These are phyloP conservation scores for Euproctis similis DNA, from an alignment of 2,888 invertebrate species.

Conservation along the genomic window DNA sequence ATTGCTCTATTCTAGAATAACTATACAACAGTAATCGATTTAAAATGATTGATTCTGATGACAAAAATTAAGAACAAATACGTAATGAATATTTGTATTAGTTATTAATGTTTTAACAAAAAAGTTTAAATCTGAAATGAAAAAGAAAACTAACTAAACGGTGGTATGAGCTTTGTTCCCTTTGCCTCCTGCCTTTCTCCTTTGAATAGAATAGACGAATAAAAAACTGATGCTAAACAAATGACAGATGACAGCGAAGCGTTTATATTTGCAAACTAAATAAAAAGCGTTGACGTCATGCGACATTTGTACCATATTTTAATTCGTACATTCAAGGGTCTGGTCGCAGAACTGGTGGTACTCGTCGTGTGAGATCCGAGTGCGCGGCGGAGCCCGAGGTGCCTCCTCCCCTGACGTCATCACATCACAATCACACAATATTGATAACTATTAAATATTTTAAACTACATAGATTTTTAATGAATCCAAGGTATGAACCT, in stretches of 20 bases:
- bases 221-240: not conserved
- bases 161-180: too few relatives aligned
- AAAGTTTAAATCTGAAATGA: too few relatives aligned
- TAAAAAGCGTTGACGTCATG: constrained; percentile 51
- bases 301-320: constrained; percentile 37
- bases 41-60: too few relatives aligned
- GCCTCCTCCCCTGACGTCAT: constrained; percentile 41
- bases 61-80: too few relatives aligned
- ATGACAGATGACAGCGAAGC: constrained; percentile 21
- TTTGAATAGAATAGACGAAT: not conserved
- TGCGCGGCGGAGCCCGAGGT: constrained; percentile 66
- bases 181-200: too few relatives aligned
- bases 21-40: too few relatives aligned
- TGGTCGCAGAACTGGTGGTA: constrained; percentile 87
- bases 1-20: too few relatives aligned
- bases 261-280: constrained; percentile 22
- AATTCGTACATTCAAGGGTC: constrained; percentile 84
- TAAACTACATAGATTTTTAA: too few relatives aligned
- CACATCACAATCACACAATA: constrained; percentile 22
- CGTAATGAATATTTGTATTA: too few relatives aligned
- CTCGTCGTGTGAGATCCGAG: constrained; percentile 82
- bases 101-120: too few relatives aligned
- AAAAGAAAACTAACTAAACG: too few relatives aligned
- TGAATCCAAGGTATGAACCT: constrained; percentile 31
- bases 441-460: too few relatives aligned